A percentile compares a stretch with the other conserved stretches of the same genome.
Conservation (phyloP, 2,888 invertebrate species). For the Ophioninae sp. region DNA sequence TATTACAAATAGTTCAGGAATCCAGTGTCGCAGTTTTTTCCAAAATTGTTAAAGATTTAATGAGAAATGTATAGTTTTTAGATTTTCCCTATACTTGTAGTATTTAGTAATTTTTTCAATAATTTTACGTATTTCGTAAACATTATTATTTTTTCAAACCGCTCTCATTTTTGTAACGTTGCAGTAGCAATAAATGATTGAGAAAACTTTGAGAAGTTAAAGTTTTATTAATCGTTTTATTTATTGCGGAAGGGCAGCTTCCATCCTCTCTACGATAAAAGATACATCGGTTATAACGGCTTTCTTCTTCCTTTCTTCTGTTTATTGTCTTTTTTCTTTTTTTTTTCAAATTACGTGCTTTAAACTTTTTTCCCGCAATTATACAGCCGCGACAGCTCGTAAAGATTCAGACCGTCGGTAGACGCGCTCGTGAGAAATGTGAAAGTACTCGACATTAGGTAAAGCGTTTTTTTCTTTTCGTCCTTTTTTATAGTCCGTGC, state of each 20-base stretch:
- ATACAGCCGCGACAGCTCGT: neutral
- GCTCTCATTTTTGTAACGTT: too few species aligned
- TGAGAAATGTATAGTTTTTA: too few species aligned
- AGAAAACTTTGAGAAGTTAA: too few species aligned
- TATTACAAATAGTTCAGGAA: too few species aligned
- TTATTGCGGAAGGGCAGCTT: slow-evolving; percentile 12
- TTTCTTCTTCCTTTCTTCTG: neutral
- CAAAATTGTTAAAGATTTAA: too few species aligned
- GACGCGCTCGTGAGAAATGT: slow-evolving; percentile 47
- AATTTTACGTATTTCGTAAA: too few species aligned
- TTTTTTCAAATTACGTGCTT: slow-evolving; percentile 19
- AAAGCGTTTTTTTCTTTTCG: slow-evolving; percentile 34
- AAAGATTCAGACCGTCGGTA: slow-evolving; percentile 16
- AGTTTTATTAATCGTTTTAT: too few species aligned
- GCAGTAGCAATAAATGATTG: too few species aligned
- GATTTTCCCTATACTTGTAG: too few species aligned
- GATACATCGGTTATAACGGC: neutral
- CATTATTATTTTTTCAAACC: too few species aligned
- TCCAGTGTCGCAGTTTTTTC: too few species aligned
- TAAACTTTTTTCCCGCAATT: neutral
- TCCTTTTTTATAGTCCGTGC: slow-evolving; percentile 12
- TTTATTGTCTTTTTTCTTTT: neutral
- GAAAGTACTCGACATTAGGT: slow-evolving; percentile 58
- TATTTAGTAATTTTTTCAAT: too few species aligned
- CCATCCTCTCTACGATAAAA: neutral